These are phyloP conservation scores for Andrena hattorfiana DNA, from an alignment of 2,888 invertebrate species.

Conservation along the genomic window DNA sequence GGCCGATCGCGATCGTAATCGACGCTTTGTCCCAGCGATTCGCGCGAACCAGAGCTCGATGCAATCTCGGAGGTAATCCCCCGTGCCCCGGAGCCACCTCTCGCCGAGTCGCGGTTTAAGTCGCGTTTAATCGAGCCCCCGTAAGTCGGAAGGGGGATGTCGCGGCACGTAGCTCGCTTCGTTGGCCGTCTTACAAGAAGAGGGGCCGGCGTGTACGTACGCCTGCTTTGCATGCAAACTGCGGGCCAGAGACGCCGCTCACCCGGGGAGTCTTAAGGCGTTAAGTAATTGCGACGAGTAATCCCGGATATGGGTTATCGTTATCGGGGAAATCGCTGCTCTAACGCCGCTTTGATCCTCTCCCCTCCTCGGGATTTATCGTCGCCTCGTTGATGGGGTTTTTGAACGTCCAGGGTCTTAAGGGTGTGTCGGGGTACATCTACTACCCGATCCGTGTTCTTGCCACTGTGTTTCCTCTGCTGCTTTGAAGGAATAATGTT, in stretches of 20 bases:
- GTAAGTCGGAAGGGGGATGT: constrained; percentile 63
- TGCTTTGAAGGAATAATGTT: no score
- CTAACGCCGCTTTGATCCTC: constrained; percentile 39
- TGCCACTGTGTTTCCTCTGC: no score
- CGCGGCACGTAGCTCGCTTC: constrained; percentile 59
- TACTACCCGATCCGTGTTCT: no score
- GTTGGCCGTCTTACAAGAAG: constrained; percentile 38
- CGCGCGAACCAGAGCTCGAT: constrained; percentile 49
- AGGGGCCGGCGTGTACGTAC: constrained; percentile 17
- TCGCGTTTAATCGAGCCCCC: constrained; percentile 67
- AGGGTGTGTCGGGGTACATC: not conserved
- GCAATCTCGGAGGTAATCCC: constrained; percentile 55
- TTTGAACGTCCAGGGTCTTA: not conserved
- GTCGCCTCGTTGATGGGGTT: not conserved
- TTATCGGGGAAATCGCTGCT: constrained; percentile 53
- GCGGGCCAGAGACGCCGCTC: constrained; percentile 61
- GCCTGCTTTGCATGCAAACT: constrained; percentile 80
- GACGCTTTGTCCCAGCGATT: constrained; percentile 44
- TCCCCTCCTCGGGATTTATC: constrained; percentile 12
- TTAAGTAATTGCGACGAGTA: constrained; percentile 80
- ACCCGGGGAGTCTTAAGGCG: constrained; percentile 67
- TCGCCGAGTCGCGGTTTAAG: constrained; percentile 28
- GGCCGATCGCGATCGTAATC: constrained; percentile 61
- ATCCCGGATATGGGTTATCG: constrained; percentile 81
- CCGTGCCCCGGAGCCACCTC: constrained; percentile 19